Base-by-base conservation (phyloP, 2,113 vertebrate species). In the Microtus richardsoni region DNA sequence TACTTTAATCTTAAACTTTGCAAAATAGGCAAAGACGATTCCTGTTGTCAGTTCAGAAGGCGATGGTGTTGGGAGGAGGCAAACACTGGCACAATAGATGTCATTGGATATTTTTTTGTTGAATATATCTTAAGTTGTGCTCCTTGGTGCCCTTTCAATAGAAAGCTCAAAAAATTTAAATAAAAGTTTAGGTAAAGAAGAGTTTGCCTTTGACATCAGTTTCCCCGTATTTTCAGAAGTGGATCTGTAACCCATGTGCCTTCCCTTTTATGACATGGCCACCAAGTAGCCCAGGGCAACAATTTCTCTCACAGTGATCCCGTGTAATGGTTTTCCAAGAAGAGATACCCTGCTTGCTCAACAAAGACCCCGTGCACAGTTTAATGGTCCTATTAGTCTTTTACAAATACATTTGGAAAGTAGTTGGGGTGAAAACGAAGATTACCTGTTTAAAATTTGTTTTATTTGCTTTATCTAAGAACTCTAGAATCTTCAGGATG, bases 321-420 rank as follows among this genome's bases (percentile, higher is more conserved):
- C 70, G 36, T 47, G 3, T 58, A 33, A 77, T 39, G 6, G 9
- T n/a, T 74, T 54, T 49, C 44, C 30, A 11, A 52, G n/a, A 24
- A 5, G 19, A 74, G 22, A 2, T 33, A 19, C 24, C 49, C 36
- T 11, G 52, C 86, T 58, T 77, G 36, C 24, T 85, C 71, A 39
- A 3, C 49, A 41, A 41, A n/a, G 74, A 58, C 80, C 52, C 10
- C 3, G 0, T 19, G 71, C 64, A 71, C 28, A 64, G 52, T 85
- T 68, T 78, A 82, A 62, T n/a, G 44, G 68, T 92, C 47, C 30
- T 44, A 19, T 47, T 88, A 39, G 77, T 85, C 64, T 62, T 88
- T 90, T 80, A 68, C 52, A 97, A 78, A 95, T 78, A 13, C 16
- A 49, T 83, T 92, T 92, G 54, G 44, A 80, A 95, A 93, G n/a